Conservation (phyloP, 1,140 invertebrate species). For the Lamellibrachia luymesi region DNA sequence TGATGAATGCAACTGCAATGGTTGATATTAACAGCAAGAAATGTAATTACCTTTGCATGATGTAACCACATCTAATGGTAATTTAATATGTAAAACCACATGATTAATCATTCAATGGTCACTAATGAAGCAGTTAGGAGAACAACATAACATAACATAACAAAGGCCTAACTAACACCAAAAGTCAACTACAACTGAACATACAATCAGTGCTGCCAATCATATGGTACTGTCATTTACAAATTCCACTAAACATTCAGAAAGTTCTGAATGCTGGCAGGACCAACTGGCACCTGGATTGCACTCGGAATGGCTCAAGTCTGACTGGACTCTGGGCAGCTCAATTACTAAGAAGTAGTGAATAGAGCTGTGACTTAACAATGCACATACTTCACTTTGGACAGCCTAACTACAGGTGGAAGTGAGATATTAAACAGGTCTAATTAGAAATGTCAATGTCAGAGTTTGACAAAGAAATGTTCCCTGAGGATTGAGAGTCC, state of each 20-base stretch:
- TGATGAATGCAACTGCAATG: background rate
- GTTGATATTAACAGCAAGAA: background rate
- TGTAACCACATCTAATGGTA: background rate
- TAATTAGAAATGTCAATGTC: background rate
- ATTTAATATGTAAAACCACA: background rate
- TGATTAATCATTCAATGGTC: background rate
- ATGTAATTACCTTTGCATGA: background rate
- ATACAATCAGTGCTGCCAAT: background rate
- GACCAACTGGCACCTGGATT: background rate
- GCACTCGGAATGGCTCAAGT: background rate
- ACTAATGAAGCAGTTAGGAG: background rate
- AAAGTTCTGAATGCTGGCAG: background rate
- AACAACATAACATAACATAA: background rate
- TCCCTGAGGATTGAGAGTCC: background rate
- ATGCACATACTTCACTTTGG: background rate
- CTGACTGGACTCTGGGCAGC: background rate
- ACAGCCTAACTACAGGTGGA: background rate
- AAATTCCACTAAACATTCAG: background rate
- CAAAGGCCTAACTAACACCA: background rate
- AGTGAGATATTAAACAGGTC: background rate
- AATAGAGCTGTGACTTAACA: background rate
- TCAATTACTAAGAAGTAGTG: background rate
- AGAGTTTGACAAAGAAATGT: background rate
- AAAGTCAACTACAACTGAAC: background rate
- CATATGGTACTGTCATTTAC: background rate